Base-by-base conservation (phyloP, 2,888 invertebrate species). In the Seira ritae region DNA sequence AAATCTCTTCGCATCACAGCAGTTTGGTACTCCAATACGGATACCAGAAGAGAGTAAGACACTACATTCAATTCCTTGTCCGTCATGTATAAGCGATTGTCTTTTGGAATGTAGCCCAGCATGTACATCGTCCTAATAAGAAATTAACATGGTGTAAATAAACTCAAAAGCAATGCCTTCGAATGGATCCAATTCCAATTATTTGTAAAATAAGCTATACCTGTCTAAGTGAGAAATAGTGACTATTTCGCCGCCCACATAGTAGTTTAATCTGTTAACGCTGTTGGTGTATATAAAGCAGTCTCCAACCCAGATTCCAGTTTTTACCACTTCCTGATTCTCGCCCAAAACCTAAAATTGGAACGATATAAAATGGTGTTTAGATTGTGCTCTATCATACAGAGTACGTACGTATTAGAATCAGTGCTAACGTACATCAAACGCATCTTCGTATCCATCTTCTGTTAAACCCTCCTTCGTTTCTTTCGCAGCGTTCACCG, bases 271-370 rank as follows among this genome's bases (percentile, higher is more conserved):
- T 84, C 99, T 94, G 92, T 99, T 99, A 0, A 98, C 95, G 37
- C 96, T 95, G 91, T 99, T 99, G 0, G 99, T 99, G 92, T 99
- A 99, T 89, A 99, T 98, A 91, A 99, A 99, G 91, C 99, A 99
- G 91, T 99, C 99, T 2, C 99, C 98, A 12, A 99, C 97, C 98
- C 98, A 99, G 15, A 97, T 91, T 2, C 98, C 98, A 0, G 98
- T 98, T 90, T 96, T 96, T 0, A 99, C 98, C 20, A 94, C 93
- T 91, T 99, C 99, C 88, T 94, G 96, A 77, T 98, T 94, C 91
- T 97, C 97, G 17, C 95, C 95, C 0, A 96, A 92, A 86, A 96
- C 95, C 95, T 96, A 89, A 19, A 90, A 42, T n/a, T n/a, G n/a
- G n/a, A n/a, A 12, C 50, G 12, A 12, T 17, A 60, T 60, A 60